These are phyloP conservation scores for Taurulus bubalis DNA, from an alignment of 2,113 vertebrate species.

Conservation along the genomic window DNA sequence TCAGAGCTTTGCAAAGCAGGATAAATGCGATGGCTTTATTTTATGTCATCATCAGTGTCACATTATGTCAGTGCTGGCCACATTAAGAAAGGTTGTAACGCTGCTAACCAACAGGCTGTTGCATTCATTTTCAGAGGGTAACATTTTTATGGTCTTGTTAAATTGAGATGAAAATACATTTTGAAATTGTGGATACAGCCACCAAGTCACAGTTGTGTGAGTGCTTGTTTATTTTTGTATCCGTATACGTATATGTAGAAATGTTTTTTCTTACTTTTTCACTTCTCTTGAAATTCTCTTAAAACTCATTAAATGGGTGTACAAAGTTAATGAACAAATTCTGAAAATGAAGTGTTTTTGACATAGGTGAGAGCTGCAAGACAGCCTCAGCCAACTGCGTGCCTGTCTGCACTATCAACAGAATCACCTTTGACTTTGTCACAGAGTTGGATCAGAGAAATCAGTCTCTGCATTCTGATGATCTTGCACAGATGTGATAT, in stretches of 20 bases:
- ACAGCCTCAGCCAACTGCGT: too few species aligned
- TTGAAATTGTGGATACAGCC: neutral
- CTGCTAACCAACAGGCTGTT: neutral
- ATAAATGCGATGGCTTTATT: neutral
- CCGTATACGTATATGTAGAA: neutral
- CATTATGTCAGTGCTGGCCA: neutral
- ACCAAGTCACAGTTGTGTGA: neutral
- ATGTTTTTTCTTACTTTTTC: neutral
- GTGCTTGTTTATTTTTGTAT: neutral
- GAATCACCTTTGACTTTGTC: neutral
- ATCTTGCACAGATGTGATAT: neutral
- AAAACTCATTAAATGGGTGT: neutral
- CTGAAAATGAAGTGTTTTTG: neutral
- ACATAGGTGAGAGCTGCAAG: neutral
- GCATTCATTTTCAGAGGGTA: conserved; percentile 7
- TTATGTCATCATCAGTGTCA: conserved; percentile 14
- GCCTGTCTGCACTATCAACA: neutral
- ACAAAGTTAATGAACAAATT: neutral
- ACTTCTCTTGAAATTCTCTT: too few species aligned
- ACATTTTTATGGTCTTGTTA: conserved; percentile 19
- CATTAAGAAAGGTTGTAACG: conserved; percentile 15
- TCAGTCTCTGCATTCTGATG: neutral
- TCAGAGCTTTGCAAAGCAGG: conserved; percentile 1
- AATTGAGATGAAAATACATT: conserved; percentile 37
- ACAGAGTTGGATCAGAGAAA: too few species aligned